A percentile compares a stretch with the other conserved stretches of the same genome.
phyloP scores from a whole-genome alignment of 2,113 vertebrate genomes.

The Neofelis nebulosa region DNA sequence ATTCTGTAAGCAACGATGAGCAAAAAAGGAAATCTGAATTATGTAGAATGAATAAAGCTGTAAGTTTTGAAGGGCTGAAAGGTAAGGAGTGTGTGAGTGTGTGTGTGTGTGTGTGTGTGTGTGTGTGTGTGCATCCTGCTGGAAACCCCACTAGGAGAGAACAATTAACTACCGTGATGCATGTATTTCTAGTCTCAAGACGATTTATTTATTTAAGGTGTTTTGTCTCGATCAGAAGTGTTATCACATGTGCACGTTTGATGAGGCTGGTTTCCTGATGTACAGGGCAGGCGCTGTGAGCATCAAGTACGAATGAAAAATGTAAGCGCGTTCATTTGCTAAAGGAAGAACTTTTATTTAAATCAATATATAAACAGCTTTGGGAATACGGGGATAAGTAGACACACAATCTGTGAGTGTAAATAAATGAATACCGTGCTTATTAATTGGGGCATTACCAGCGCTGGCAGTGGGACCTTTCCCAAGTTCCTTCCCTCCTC shows the following conservation, averaged over 20 bases:
- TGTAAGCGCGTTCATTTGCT: not conserved
- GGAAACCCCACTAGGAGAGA: not conserved
- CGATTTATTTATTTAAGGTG: not conserved
- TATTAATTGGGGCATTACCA: not conserved
- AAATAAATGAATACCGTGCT: not conserved
- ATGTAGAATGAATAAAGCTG: not conserved
- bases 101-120: not conserved
- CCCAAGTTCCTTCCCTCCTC: not conserved
- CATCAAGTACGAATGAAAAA: not conserved
- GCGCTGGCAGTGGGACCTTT: rapidly evolving
- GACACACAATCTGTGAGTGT: not conserved
- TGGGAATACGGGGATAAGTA: not conserved
- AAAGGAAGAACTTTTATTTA: not conserved
- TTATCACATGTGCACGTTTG: not conserved
- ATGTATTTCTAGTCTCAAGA: not conserved
- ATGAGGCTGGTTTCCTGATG: not conserved
- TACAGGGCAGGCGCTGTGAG: not conserved
- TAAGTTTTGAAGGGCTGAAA: not conserved
- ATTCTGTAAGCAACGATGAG: not conserved
- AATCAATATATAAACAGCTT: slow-evolving; percentile 17
- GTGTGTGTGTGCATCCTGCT: not conserved
- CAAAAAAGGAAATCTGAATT: not conserved
- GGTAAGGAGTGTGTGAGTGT: not conserved
- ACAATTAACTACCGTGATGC: rapidly evolving
- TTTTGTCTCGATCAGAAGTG: not conserved